Conservation (phyloP, 1,140 invertebrate species). For the Drosophila cardini region DNA sequence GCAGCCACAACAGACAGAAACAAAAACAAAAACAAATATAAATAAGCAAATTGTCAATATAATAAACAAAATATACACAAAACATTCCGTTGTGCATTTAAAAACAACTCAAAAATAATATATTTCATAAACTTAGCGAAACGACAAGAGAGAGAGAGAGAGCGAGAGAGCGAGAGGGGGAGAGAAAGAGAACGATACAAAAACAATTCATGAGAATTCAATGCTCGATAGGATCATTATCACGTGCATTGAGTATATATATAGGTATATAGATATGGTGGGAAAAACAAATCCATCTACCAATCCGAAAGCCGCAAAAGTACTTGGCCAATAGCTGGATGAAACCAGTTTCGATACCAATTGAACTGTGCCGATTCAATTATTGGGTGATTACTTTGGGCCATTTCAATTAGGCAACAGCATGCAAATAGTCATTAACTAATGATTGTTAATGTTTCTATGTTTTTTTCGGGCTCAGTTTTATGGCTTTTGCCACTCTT, state of each 20-base stretch:
- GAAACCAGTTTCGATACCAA: slow-evolving; percentile 14
- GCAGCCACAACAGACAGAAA: slow-evolving; percentile 11
- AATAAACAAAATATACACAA: slow-evolving; percentile 24
- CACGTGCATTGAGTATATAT: slow-evolving; percentile 63
- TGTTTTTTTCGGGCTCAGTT: slow-evolving; percentile 14
- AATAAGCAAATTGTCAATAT: slow-evolving; percentile 57
- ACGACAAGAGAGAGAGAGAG: not conserved
- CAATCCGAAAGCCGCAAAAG: slow-evolving; percentile 2
- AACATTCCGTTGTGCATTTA: not conserved
- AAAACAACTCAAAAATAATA: slow-evolving; percentile 33
- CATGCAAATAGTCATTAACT: slow-evolving; percentile 31
- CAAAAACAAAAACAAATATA: slow-evolving; percentile 38
- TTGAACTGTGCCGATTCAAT: slow-evolving; percentile 24
- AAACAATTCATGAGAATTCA: slow-evolving; percentile 50
- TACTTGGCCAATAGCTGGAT: slow-evolving; percentile 20
- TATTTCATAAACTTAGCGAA: not conserved
- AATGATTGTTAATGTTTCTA: slow-evolving; percentile 30
- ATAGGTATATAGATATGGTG: no score
- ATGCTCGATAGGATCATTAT: slow-evolving; percentile 52
- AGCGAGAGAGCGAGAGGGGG: slow-evolving; percentile 3
- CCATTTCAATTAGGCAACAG: slow-evolving; percentile 21
- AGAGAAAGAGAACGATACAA: slow-evolving; percentile 44
- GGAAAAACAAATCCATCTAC: not conserved
- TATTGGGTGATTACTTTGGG: slow-evolving; percentile 28
- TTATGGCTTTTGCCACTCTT: slow-evolving; percentile 39